These are phyloP conservation scores for Brachyhypopomus gauderio DNA, from an alignment of 2,113 vertebrate genomes.

Conservation along the genomic window DNA sequence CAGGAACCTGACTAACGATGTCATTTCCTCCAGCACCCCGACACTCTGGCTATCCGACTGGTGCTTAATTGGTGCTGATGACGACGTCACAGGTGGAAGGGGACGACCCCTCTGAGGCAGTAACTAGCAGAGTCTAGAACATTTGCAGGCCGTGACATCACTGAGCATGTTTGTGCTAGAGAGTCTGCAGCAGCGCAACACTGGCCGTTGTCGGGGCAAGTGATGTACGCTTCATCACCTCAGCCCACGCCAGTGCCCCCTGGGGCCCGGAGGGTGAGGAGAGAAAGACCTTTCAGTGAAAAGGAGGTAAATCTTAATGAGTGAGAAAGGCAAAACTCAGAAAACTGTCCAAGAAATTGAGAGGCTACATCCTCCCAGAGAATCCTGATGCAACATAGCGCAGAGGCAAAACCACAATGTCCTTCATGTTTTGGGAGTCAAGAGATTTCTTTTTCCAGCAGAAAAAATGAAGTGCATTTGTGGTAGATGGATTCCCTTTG, in stretches of 20 bases:
- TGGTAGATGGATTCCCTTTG: slow-evolving; percentile 12
- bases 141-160: background rate
- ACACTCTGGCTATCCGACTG: no score
- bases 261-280: background rate
- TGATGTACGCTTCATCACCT: background rate
- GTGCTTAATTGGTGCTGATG: no score
- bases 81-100: no score
- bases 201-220: background rate
- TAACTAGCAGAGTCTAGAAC: background rate
- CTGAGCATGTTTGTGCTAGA: background rate
- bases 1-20: background rate
- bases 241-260: background rate
- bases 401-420: no score
- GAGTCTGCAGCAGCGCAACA: background rate
- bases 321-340: background rate
- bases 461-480: background rate
- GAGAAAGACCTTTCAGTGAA: background rate
- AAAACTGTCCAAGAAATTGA: no score
- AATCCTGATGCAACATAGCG: background rate
- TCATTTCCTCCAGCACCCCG: background rate
- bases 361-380: background rate
- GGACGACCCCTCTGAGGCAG: background rate
- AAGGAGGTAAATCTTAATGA: background rate
- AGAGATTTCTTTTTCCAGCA: no score
- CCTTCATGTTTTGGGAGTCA: no score